A percentile compares a stretch with the other conserved stretches of the same genome.
Evolutionary conservation across 1,140 invertebrate genomes (phyloP).

Genomic region (Euwallacea similis): DNA sequence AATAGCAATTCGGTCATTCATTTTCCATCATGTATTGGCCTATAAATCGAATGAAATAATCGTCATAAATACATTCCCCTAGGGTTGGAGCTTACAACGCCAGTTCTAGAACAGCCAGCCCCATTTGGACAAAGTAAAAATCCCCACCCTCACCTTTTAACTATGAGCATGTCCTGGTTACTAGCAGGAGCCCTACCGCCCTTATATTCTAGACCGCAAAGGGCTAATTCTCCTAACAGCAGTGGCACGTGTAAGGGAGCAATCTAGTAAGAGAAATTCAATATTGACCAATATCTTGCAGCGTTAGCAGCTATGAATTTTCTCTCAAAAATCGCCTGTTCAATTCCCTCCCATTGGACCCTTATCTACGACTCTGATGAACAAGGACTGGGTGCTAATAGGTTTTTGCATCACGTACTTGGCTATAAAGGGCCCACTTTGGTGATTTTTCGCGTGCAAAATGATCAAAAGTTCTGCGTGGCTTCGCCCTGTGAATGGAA

Average conservation of each 20-base stretch:
- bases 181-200: constrained; percentile 72
- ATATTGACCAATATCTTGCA: constrained; percentile 16
- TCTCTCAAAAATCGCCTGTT: constrained; percentile 65
- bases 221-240: constrained; percentile 50
- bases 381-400: constrained; percentile 82
- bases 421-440: constrained; percentile 83
- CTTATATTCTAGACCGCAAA: constrained; percentile 66
- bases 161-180: constrained; percentile 77
- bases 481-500: constrained; percentile 81
- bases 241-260: constrained; percentile 45
- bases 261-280: not conserved
- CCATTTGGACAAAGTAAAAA: constrained; percentile 52
- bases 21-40: too few relatives aligned
- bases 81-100: constrained; percentile 69
- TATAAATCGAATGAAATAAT: too few relatives aligned
- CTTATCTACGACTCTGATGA: constrained; percentile 80
- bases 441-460: constrained; percentile 69
- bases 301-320: constrained; percentile 60
- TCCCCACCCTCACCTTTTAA: constrained; percentile 58
- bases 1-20: too few relatives aligned
- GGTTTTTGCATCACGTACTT: constrained; percentile 84
- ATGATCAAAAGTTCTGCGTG: constrained; percentile 74
- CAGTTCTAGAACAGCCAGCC: constrained; percentile 67
- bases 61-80: not conserved
- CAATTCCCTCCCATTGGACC: constrained; percentile 78